A percentile compares a stretch with the other conserved stretches of the same genome.
Evolutionary conservation across 2,113 vertebrate genomes (phyloP).

Genomic region (Hippocampus barbouri): DNA sequence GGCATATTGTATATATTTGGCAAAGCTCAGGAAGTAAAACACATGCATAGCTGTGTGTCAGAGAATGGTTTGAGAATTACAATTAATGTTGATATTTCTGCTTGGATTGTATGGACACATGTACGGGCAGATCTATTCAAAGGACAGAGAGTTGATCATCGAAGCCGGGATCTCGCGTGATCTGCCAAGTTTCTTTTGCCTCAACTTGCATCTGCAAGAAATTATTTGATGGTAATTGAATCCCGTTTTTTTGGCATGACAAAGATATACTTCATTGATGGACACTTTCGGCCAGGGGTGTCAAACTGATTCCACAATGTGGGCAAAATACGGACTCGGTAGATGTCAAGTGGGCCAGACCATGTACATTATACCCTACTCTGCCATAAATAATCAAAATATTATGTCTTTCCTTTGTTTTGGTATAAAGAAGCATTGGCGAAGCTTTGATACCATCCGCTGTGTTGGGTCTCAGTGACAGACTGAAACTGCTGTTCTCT

Average conservation of each 20-base stretch:
- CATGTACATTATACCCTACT: too few relatives aligned
- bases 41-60: slow-evolving; percentile 15
- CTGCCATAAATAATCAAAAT: too few relatives aligned
- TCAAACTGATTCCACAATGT: too few relatives aligned
- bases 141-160: slow-evolving; percentile 34
- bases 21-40: slow-evolving; percentile 14
- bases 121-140: slow-evolving; percentile 20
- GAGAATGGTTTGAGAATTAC: slow-evolving; percentile 4
- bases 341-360: too few relatives aligned
- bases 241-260: not conserved
- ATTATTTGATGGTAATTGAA: not conserved
- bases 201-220: not conserved
- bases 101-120: slow-evolving; percentile 5
- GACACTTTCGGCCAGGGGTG: not conserved
- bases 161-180: slow-evolving; percentile 19
- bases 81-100: slow-evolving; percentile 17
- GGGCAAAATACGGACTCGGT: too few relatives aligned
- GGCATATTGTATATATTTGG: slow-evolving; percentile 32
- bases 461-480: too few relatives aligned
- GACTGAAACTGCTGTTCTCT: too few relatives aligned
- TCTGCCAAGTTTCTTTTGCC: slow-evolving; percentile 14
- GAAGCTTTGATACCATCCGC: too few relatives aligned
- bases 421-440: too few relatives aligned
- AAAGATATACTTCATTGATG: not conserved
- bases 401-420: too few relatives aligned